A percentile compares a stretch with the other conserved stretches of the same genome.
phyloP scores from a whole-genome alignment of 2,113 vertebrate genomes.

The Lutjanus erythropterus region DNA sequence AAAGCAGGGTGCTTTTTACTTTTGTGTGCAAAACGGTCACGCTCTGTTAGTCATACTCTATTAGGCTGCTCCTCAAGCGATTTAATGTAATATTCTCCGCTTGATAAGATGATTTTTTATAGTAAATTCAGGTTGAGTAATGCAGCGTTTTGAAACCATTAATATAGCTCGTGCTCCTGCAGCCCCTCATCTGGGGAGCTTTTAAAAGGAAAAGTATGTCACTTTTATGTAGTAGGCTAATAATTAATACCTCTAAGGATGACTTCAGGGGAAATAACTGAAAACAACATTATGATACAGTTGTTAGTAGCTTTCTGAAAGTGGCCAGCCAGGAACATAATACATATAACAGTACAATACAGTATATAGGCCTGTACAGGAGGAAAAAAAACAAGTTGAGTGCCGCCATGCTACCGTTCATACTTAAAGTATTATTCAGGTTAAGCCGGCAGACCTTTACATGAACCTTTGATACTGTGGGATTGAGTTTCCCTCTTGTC shows the following conservation, averaged over 20 bases:
- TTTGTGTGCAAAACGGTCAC: neutral
- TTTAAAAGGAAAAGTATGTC: neutral
- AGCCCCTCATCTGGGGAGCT: neutral
- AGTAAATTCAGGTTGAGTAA: neutral
- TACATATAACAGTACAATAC: neutral
- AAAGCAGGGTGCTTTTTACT: neutral
- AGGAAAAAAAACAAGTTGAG: neutral
- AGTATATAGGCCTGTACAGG: neutral
- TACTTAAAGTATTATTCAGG: conserved; percentile 42
- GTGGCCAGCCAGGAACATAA: neutral
- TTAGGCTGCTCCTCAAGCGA: neutral
- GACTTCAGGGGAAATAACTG: neutral
- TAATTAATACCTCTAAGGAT: neutral
- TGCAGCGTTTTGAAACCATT: neutral
- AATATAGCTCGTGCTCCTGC: neutral
- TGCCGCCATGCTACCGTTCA: conserved; percentile 24
- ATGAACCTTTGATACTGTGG: conserved; percentile 52
- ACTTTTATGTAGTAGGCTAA: neutral
- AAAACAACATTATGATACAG: neutral
- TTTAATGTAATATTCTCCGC: neutral
- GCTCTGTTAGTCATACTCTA: too few relatives aligned
- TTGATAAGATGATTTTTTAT: neutral
- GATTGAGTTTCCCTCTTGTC: conserved; percentile 42
- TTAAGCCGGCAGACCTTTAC: conserved; percentile 46
- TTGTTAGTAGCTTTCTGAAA: neutral